Conservation (phyloP, 1,140 invertebrate genomes). For the Globodera rostochiensis region DNA sequence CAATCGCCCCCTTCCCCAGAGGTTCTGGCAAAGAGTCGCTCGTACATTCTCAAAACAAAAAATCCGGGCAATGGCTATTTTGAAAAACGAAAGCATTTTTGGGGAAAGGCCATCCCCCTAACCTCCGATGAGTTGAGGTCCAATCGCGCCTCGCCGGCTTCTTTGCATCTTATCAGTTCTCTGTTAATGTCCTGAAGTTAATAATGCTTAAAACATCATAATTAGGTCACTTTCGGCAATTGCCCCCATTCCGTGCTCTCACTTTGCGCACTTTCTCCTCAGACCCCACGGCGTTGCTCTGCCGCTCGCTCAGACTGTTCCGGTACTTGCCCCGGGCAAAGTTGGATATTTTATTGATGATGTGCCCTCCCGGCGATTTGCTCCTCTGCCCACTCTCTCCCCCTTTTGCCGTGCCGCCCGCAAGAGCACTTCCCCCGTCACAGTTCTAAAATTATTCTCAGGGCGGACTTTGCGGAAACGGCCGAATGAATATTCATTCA, state of each 20-base stretch:
- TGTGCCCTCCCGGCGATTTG: constrained; percentile 59
- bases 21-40: too few species aligned
- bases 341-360: constrained; percentile 60
- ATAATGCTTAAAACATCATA: neutral
- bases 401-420: constrained; percentile 14
- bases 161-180: constrained; percentile 86
- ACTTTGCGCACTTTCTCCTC: constrained; percentile 52
- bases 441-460: neutral
- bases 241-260: constrained; percentile 11
- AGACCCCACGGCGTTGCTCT: constrained; percentile 39
- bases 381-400: constrained; percentile 30
- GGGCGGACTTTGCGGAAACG: neutral
- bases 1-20: too few species aligned
- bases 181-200: constrained; percentile 81
- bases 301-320: constrained; percentile 55
- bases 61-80: neutral
- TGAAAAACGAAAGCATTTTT: constrained; percentile 1
- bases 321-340: constrained; percentile 61
- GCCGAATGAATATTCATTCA: constrained; percentile 14
- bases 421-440: constrained; percentile 15
- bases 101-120: constrained; percentile 43
- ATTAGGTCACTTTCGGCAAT: constrained; percentile 2
- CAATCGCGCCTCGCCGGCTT: constrained; percentile 82
- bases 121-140: constrained; percentile 96
- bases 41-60: too few species aligned